Evolutionary conservation across 1,140 invertebrate species (phyloP).

Genomic region (Paraescarpia echinospica): DNA sequence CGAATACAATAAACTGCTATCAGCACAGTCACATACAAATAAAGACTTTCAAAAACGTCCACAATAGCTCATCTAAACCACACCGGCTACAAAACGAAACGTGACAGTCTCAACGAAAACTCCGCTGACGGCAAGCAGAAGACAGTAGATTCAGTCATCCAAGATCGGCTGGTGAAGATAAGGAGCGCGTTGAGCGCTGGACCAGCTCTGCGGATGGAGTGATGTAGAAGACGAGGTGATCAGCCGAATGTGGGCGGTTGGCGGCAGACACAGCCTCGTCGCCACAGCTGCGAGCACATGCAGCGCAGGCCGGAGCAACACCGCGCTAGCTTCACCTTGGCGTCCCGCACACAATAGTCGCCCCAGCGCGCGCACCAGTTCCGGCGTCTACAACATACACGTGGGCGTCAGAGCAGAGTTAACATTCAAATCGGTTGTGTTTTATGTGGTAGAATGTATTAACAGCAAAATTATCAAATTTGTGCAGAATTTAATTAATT

Average conservation of each 20-base stretch:
- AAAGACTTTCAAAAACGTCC: background rate
- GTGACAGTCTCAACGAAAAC: background rate
- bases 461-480: no score
- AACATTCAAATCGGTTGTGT: no score
- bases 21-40: background rate
- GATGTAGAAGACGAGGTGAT: background rate
- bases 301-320: constrained; percentile 29
- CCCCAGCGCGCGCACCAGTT: constrained; percentile 32
- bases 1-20: no score
- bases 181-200: background rate
- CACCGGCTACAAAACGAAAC: background rate
- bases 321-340: constrained; percentile 29
- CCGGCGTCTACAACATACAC: constrained; percentile 19
- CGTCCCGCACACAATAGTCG: constrained; percentile 30
- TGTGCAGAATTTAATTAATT: no score
- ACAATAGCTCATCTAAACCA: background rate
- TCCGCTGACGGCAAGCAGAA: no score
- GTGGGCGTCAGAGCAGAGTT: no score
- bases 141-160: background rate
- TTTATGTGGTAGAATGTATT: no score
- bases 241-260: constrained; percentile 23
- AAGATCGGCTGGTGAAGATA: background rate
- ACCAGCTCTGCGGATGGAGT: background rate
- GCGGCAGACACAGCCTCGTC: constrained; percentile 19
- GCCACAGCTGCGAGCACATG: constrained; percentile 28